These are phyloP conservation scores for Bubo bubo DNA, from an alignment of 2,113 vertebrate species.

Conservation along the genomic window DNA sequence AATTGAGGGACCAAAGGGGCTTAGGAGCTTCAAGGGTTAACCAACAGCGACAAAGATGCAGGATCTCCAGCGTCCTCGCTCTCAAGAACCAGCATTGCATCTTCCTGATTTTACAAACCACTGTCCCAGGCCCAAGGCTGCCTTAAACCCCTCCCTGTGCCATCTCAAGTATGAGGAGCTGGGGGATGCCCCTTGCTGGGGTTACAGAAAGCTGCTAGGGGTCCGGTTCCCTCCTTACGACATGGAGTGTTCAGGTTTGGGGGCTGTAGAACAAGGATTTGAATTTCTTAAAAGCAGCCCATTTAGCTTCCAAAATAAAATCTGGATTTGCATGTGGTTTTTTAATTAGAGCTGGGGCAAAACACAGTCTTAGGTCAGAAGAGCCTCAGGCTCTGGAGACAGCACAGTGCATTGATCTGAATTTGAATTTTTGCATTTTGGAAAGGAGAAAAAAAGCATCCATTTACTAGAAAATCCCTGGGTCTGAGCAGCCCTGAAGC, in stretches of 20 bases:
- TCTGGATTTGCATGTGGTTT: neutral
- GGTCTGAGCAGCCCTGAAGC: neutral
- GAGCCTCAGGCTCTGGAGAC: neutral
- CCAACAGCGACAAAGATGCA: rapidly evolving
- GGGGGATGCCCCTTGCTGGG: neutral
- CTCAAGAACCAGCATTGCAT: rapidly evolving
- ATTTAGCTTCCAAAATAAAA: neutral
- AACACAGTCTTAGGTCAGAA: neutral
- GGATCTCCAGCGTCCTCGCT: neutral
- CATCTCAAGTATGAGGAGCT: neutral
- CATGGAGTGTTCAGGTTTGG: rapidly evolving
- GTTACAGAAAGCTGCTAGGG: neutral
- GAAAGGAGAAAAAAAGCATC: neutral
- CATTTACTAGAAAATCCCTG: neutral
- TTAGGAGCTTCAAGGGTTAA: neutral
- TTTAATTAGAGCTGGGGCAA: neutral
- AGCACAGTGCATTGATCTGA: neutral
- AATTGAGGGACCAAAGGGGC: neutral
- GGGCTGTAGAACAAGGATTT: neutral
- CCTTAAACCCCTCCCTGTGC: neutral
- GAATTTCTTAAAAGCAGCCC: neutral
- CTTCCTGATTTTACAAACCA: neutral
- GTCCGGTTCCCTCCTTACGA: neutral
- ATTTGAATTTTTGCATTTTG: neutral
- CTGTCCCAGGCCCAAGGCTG: rapidly evolving